Evolutionary conservation across 2,113 vertebrate genomes (phyloP), one percentile per base, ranked within the genome.

Genomic region (Limanda limanda): DNA sequence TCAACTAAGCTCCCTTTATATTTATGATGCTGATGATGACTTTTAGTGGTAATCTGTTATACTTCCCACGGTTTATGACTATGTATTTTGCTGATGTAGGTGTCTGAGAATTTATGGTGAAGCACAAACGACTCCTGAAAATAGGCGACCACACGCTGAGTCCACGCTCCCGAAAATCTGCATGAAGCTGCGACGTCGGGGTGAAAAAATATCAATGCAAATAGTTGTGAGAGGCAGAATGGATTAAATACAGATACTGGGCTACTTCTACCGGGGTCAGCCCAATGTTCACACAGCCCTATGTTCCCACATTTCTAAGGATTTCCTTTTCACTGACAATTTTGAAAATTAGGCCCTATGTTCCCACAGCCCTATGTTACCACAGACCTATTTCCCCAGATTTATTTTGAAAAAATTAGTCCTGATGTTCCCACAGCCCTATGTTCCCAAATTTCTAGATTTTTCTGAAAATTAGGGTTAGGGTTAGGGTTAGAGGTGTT

Each of bases 1-100:
- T 78, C 74, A 51, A 75, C 45, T 37, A 52, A 70, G 71, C 62
- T 25, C 52, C 25, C 71, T 76, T 73, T 68, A 69, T 82, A 88
- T 88, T 87, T 84, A 86, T 84, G 86, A 78, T 83, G 78, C 83
- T 80, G 76, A 80, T 86, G 76, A 85, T 85, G 86, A 82, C 79
- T 88, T 89, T 84, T 83, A 89, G 78, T 58, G 70, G 71, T 85
- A 80, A 83, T 86, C 74, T 83, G 78, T 86, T 81, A 79, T 69
- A 82, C 68, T 78, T 84, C 66, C 78, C 69, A 69, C 63, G 27
- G 86, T 88, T 87, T 88, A 89, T 74, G 80, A 82, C 70, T 66
- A 73, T 82, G 64, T 81, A 31, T 84, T 87, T 84, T 81, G 87
- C 85, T 88, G 81, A 88, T 76, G 74, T 74, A 72, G 74, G 70